A percentile compares a stretch with the other conserved stretches of the same genome.
Evolutionary conservation across 2,113 vertebrate genomes (phyloP).

Genomic region (Pipa parva): DNA sequence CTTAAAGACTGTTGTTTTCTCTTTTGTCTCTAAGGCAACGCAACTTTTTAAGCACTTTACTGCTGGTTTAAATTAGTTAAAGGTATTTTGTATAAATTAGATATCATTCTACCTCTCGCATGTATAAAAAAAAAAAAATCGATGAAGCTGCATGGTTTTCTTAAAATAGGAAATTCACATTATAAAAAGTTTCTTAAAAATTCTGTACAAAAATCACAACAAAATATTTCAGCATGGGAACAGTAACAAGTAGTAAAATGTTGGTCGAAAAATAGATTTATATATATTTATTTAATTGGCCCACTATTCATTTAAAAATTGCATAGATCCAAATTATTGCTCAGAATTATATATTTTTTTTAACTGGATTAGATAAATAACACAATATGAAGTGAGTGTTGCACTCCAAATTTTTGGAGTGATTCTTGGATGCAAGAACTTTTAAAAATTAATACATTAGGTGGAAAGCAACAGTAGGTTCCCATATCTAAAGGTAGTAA

Average conservation of each 20-base stretch:
- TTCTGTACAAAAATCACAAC: constrained; percentile 91
- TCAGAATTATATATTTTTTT: constrained; percentile 77
- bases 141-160: constrained; percentile 80
- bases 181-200: constrained; percentile 89
- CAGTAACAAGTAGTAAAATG: constrained; percentile 85
- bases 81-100: constrained; percentile 82
- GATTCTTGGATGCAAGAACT: constrained; percentile 53
- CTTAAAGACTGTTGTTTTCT: background rate
- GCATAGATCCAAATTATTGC: constrained; percentile 98
- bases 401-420: constrained; percentile 54
- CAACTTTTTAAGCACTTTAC: constrained; percentile 81
- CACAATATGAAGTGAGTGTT: constrained; percentile 63
- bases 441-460: constrained; percentile 65
- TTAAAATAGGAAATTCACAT: constrained; percentile 82
- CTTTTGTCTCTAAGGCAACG: constrained; percentile 74
- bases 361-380: constrained; percentile 71
- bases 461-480: constrained; percentile 56
- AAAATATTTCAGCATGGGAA: constrained; percentile 88
- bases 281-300: constrained; percentile 86
- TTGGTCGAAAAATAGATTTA: constrained; percentile 89
- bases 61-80: constrained; percentile 80
- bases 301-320: constrained; percentile 86
- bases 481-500: constrained; percentile 67
- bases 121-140: constrained; percentile 84
- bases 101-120: constrained; percentile 79